Conservation (phyloP, 2,113 vertebrate genomes). For the Passer montanus region DNA sequence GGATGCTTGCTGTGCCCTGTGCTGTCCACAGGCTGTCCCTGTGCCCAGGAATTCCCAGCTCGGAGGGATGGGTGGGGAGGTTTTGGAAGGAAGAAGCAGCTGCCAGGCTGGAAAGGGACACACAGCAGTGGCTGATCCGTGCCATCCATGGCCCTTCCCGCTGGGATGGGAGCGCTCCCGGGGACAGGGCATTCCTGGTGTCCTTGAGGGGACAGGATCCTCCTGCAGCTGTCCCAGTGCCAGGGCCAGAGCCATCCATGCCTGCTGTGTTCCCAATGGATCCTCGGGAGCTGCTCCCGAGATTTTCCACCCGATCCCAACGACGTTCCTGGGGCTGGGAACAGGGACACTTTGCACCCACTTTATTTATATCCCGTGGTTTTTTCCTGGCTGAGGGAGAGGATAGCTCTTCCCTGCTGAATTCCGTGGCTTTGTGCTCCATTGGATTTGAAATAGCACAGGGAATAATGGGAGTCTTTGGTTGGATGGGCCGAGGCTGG, state of each 20-base stretch:
- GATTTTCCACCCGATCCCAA: background rate
- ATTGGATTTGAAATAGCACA: background rate
- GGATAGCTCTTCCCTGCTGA: background rate
- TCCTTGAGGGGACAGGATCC: background rate
- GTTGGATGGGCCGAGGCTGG: background rate
- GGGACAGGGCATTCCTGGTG: accelerated
- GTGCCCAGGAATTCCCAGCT: accelerated
- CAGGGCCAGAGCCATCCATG: accelerated
- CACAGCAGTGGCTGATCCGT: accelerated
- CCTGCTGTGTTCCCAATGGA: accelerated
- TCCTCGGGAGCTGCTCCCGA: accelerated
- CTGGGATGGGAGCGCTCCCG: accelerated
- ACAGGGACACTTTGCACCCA: accelerated
- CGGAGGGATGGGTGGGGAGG: accelerated
- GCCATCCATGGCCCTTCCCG: background rate
- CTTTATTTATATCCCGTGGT: background rate
- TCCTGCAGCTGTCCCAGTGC: background rate
- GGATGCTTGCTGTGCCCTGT: background rate
- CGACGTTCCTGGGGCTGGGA: accelerated
- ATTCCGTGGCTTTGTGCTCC: background rate
- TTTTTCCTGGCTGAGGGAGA: background rate
- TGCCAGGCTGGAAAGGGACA: accelerated
- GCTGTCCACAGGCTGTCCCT: background rate
- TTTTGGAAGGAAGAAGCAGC: background rate
- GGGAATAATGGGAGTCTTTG: background rate